A percentile compares a stretch with the other conserved stretches of the same genome.
These are phyloP conservation scores for Sphenopsis melanotis DNA, from an alignment of 2,797 vertebrate genomes.

Conservation along the genomic window DNA sequence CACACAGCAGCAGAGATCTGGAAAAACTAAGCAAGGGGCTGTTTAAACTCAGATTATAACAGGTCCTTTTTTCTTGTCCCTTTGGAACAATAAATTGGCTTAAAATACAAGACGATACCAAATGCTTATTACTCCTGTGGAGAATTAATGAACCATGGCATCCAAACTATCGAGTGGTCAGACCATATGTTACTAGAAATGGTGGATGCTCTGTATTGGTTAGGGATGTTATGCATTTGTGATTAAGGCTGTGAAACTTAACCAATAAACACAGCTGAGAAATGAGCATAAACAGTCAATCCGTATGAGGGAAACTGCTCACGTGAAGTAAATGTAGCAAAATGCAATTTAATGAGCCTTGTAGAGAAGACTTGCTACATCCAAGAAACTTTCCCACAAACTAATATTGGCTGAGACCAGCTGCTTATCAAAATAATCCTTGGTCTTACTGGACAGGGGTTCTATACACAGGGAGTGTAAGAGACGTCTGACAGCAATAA, in stretches of 20 bases:
- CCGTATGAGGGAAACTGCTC: constrained; percentile 10
- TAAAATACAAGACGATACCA: constrained; percentile 70
- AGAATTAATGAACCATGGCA: constrained; percentile 75
- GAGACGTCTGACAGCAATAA: background rate
- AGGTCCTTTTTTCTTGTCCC: constrained; percentile 49
- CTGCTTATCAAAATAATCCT: constrained; percentile 47
- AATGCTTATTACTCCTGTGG: constrained; percentile 66
- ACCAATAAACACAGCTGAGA: constrained; percentile 59
- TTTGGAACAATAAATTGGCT: constrained; percentile 65
- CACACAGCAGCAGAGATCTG: background rate
- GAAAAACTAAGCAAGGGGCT: constrained; percentile 25
- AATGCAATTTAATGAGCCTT: constrained; percentile 49
- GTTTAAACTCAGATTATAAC: constrained; percentile 56
- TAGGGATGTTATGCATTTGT: constrained; percentile 52
- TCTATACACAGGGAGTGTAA: background rate
- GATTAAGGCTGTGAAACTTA: constrained; percentile 53
- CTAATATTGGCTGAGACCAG: constrained; percentile 11
- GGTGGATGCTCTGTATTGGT: constrained; percentile 41
- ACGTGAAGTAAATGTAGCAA: constrained; percentile 51
- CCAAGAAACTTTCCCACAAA: constrained; percentile 42
- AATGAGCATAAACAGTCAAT: constrained; percentile 17
- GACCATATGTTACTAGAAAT: constrained; percentile 62
- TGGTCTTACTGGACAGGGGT: background rate
- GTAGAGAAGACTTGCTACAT: constrained; percentile 11
- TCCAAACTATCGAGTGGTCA: constrained; percentile 59